A percentile compares a stretch with the other conserved stretches of the same genome.
These are phyloP conservation scores for Zophobas atratus DNA, from an alignment of 1,140 invertebrate genomes.

Conservation along the genomic window DNA sequence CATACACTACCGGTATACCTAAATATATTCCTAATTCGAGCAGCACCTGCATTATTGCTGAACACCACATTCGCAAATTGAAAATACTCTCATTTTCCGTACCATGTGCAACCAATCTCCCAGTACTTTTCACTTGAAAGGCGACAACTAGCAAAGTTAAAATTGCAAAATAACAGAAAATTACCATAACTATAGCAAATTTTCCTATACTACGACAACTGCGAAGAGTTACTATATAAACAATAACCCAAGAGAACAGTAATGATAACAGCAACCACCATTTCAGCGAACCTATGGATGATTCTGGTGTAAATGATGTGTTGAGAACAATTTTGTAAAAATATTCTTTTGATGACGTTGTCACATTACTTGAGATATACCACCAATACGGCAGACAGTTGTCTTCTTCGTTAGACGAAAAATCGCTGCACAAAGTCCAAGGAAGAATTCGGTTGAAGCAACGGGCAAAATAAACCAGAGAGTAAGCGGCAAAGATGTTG, in stretches of 20 bases:
- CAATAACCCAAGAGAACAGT: constrained; percentile 40
- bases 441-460: constrained; percentile 43
- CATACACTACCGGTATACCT: constrained; percentile 33
- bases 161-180: constrained; percentile 22
- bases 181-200: constrained; percentile 25
- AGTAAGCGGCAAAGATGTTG: constrained; percentile 45
- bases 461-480: constrained; percentile 38
- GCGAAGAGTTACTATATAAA: constrained; percentile 30
- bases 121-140: constrained; percentile 8
- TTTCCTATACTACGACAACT: constrained; percentile 37
- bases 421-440: constrained; percentile 38
- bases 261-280: constrained; percentile 32
- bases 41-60: constrained; percentile 25
- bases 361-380: background rate
- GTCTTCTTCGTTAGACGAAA: background rate
- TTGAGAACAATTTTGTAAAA: constrained; percentile 44
- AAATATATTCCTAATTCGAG: constrained; percentile 44
- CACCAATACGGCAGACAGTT: constrained; percentile 7
- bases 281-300: constrained; percentile 8
- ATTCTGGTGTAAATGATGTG: background rate
- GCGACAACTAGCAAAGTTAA: constrained; percentile 20
- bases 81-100: background rate
- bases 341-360: constrained; percentile 30
- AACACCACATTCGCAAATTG: constrained; percentile 31
- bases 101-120: background rate